Percentiles rank a stretch among this genome's conserved stretches.
Conservation (phyloP, 2,797 vertebrate genomes). For the Sebastes oblongus region DNA sequence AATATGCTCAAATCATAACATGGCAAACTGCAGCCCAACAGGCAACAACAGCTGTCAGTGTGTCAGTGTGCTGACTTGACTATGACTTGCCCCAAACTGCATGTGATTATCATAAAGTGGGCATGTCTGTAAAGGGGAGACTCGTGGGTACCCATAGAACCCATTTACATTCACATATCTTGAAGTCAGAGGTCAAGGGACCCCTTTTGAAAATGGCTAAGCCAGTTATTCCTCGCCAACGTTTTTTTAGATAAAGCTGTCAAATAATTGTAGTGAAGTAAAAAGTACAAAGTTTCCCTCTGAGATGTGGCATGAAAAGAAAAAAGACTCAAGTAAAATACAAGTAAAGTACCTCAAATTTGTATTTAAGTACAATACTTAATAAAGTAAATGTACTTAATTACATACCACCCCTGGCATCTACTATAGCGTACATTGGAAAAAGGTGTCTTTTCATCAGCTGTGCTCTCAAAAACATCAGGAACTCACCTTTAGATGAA, state of each 20-base stretch:
- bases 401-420: not conserved
- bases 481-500: not conserved
- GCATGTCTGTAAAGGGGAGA: too few relatives aligned
- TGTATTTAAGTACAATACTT: not conserved
- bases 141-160: too few relatives aligned
- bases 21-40: too few relatives aligned
- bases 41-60: too few relatives aligned
- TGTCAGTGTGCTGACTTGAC: too few relatives aligned
- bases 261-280: not conserved
- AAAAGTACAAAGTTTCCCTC: not conserved
- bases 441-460: not conserved
- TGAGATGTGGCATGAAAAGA: not conserved
- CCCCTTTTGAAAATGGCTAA: too few relatives aligned
- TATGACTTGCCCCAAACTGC: too few relatives aligned
- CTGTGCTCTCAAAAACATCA: not conserved
- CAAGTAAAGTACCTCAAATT: not conserved
- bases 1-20: too few relatives aligned
- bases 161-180: too few relatives aligned
- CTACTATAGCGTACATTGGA: not conserved
- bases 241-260: not conserved
- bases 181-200: too few relatives aligned
- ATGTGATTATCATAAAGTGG: too few relatives aligned
- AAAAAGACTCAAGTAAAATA: not conserved
- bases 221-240: too few relatives aligned
- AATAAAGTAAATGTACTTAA: not conserved